Conservation (phyloP, 1,140 invertebrate genomes). For the Sitobion miscanthi region DNA sequence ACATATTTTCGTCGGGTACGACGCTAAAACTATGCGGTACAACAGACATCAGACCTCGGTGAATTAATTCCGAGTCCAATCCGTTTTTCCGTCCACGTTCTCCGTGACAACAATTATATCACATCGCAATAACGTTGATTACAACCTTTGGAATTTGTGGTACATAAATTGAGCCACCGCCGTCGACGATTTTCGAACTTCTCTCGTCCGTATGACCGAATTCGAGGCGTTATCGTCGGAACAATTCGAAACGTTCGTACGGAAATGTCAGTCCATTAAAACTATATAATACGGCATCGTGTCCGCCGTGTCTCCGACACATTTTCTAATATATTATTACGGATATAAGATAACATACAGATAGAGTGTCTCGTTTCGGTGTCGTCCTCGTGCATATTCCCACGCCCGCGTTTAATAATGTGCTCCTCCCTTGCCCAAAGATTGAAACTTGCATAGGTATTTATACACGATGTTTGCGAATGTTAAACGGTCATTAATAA, state of each 20-base stretch:
- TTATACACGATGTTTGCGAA: too few relatives aligned
- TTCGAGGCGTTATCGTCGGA: background rate
- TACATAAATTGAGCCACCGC: background rate
- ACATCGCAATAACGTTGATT: background rate
- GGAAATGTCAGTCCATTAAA: background rate
- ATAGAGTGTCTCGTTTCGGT: background rate
- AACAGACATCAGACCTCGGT: background rate
- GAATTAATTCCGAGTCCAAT: background rate
- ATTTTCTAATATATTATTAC: background rate
- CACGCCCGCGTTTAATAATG: too few relatives aligned
- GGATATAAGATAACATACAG: background rate
- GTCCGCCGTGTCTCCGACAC: background rate
- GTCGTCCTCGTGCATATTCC: background rate
- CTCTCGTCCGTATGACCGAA: background rate
- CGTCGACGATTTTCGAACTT: background rate
- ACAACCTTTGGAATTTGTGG: background rate
- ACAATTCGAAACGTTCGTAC: background rate
- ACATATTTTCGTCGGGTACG: background rate
- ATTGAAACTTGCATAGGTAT: too few relatives aligned
- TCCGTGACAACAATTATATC: background rate
- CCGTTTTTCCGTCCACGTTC: background rate
- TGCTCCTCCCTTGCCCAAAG: too few relatives aligned
- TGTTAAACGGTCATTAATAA: too few relatives aligned
- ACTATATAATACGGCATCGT: background rate
- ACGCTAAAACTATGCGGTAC: too few relatives aligned